A percentile compares a stretch with the other conserved stretches of the same genome.
Conservation (phyloP, 2,113 vertebrate species). For the Alouatta palliata region DNA sequence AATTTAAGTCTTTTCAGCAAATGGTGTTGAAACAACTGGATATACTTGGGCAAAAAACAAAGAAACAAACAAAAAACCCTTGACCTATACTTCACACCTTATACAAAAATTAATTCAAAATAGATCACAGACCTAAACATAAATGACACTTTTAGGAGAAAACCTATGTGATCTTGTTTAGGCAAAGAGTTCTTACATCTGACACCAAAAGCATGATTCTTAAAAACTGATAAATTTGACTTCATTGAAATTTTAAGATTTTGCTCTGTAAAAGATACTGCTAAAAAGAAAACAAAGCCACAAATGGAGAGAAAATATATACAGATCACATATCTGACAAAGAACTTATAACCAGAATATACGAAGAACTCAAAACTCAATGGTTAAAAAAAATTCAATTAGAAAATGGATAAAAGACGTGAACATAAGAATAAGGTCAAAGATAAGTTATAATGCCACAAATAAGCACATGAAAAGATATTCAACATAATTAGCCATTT, state of each 20-base stretch:
- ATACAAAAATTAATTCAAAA: slow-evolving; percentile 7
- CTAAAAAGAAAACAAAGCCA: neutral
- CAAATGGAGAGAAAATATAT: neutral
- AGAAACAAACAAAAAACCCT: neutral
- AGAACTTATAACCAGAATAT: neutral
- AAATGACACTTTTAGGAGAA: neutral
- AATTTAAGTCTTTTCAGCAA: neutral
- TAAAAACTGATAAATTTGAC: neutral
- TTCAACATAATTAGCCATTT: neutral
- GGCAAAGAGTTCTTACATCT: neutral
- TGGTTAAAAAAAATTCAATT: neutral
- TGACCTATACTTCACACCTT: neutral
- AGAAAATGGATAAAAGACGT: slow-evolving; percentile 2
- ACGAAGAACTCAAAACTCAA: slow-evolving; percentile 7
- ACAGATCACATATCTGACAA: neutral
- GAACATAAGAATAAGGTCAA: neutral
- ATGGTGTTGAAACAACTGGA: neutral
- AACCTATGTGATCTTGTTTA: neutral
- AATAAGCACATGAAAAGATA: neutral
- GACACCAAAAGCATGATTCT: neutral
- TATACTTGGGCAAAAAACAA: neutral
- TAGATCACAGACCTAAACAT: neutral
- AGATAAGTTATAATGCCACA: neutral
- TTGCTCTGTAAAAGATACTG: neutral
- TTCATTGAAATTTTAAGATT: neutral